Conservation (phyloP, 1,140 invertebrate species). For the Holcopasites calliopsidis region DNA sequence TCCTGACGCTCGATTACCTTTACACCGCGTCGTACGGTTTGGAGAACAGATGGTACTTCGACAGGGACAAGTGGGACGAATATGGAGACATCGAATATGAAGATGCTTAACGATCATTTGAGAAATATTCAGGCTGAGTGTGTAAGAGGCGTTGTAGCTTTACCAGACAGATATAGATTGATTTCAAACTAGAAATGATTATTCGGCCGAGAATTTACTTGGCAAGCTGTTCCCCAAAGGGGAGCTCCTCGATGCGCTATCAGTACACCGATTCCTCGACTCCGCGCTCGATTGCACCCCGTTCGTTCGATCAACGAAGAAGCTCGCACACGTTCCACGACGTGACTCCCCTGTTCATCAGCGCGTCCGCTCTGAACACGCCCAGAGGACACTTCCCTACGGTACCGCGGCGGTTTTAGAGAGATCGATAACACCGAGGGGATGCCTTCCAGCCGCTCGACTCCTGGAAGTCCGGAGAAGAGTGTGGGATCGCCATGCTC, state of each 20-base stretch:
- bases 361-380: constrained; percentile 18
- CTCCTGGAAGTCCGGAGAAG: constrained; percentile 50
- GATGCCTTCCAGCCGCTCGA: constrained; percentile 2
- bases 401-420: constrained; percentile 36
- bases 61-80: neutral
- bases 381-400: constrained; percentile 4
- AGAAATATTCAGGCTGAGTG: too few relatives aligned
- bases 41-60: too few relatives aligned
- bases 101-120: too few relatives aligned
- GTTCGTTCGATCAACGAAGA: neutral
- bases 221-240: too few relatives aligned
- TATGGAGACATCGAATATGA: neutral
- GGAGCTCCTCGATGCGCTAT: neutral
- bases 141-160: too few relatives aligned
- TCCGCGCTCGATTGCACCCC: neutral
- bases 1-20: constrained; percentile 33
- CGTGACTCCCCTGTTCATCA: constrained; percentile 49
- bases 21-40: neutral
- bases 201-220: too few relatives aligned
- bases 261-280: neutral
- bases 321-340: constrained; percentile 30
- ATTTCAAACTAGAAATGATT: too few relatives aligned
- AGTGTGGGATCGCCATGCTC: constrained; percentile 48
- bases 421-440: constrained; percentile 51
- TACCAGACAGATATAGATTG: too few relatives aligned